phyloP scores from a whole-genome alignment of 2,797 vertebrate genomes.

The Oreortyx pictus region DNA sequence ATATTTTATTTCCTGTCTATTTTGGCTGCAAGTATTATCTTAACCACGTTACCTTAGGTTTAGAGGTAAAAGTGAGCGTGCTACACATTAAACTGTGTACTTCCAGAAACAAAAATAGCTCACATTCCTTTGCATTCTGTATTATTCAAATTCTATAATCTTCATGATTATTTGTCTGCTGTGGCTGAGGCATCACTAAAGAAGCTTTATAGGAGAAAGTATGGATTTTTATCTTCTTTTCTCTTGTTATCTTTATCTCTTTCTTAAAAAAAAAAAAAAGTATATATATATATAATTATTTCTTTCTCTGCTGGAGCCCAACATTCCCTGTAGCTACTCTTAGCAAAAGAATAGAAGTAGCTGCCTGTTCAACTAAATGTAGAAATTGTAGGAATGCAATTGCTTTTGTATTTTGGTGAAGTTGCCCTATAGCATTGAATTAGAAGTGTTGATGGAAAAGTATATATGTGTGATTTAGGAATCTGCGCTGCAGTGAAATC shows the following conservation, averaged over 20 bases:
- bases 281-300: not conserved
- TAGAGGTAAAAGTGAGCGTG: not conserved
- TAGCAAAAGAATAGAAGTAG: not conserved
- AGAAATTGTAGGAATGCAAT: not conserved
- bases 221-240: not conserved
- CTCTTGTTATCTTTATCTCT: fast-evolving
- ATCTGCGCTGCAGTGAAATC: not conserved
- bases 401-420: not conserved
- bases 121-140: not conserved
- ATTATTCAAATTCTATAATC: not conserved
- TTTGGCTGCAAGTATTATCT: not conserved
- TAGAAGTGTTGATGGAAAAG: not conserved
- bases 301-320: not conserved
- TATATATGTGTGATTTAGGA: not conserved
- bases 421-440: not conserved
- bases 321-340: not conserved
- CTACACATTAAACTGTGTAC: not conserved
- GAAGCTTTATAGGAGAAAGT: not conserved
- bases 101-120: not conserved
- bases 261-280: too few species aligned
- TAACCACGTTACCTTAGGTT: not conserved
- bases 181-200: not conserved
- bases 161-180: not conserved
- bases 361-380: not conserved
- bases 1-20: not conserved